Evolutionary conservation across 2,888 invertebrate species (phyloP), one percentile per base, ranked within the genome.

Genomic region (Noctuana brunneofusca): DNA sequence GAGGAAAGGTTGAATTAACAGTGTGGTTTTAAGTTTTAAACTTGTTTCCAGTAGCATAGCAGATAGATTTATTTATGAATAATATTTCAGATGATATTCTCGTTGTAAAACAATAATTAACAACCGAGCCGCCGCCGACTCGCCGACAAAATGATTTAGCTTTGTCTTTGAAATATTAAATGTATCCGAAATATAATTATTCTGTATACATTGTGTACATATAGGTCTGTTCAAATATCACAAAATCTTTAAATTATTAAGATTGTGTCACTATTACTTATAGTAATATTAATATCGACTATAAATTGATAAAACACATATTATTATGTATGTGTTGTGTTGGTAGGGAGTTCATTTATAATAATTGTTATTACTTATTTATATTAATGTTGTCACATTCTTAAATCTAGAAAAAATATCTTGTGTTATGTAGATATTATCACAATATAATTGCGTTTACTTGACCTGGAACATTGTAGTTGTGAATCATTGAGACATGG

Each of bases 61-160:
- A n/a, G n/a, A n/a, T n/a, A n/a, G n/a, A n/a, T n/a, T n/a, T n/a
- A 14, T 38, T 38, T 38, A n/a, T 14, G 14, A 48, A 22, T 22
- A 48, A 49, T 30, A 12, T 18, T 41, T 14, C 38, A 52, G 59
- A 59, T 78, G 68, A 65, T 82, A 78, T 83, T 84, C 80, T 81
- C 77, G 75, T 81, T 81, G 80, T 68, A 64, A 52, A 70, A 69
- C 68, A 59, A 68, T 69, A 66, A 71, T 60, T 59, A 1, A 62
- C 73, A 74, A 75, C 70, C 68, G 70, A 70, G 69, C 82, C 81
- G 81, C 82, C 81, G 80, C 82, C 79, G 66, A 80, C 80, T 76
- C 70, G 64, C 72, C 65, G 71, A 66, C 68, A 69, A 66, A 64
- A 63, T 64, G 12, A 27, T 41, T 41, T 55, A 27, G 35, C 16